Conservation (phyloP, 2,113 vertebrate genomes). For the Patagioenas fasciata region DNA sequence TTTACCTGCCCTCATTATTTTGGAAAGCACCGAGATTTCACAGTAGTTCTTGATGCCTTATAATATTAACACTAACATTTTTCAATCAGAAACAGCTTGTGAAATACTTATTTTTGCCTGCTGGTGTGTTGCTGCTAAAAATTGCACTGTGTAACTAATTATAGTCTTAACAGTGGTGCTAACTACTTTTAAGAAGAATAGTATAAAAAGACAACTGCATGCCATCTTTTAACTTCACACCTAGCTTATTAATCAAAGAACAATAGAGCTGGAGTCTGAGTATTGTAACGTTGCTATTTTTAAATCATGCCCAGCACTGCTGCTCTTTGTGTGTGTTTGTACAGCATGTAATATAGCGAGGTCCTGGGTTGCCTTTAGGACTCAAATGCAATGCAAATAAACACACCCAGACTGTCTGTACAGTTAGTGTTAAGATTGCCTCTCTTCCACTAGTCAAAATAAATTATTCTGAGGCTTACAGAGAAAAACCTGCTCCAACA, state of each 20-base stretch:
- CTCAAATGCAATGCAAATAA: neutral
- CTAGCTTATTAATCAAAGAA: neutral
- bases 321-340: neutral
- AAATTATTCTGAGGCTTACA: neutral
- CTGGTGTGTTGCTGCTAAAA: neutral
- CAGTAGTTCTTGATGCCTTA: neutral
- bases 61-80: neutral
- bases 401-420: neutral
- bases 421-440: neutral
- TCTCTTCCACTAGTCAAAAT: neutral
- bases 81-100: slow-evolving; percentile 6
- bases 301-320: neutral
- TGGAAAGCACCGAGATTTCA: neutral
- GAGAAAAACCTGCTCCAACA: neutral
- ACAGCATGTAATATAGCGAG: neutral
- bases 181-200: neutral
- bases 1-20: slow-evolving; percentile 11
- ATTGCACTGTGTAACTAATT: neutral
- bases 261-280: neutral
- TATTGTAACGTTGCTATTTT: neutral
- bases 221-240: neutral
- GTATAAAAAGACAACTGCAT: neutral
- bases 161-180: neutral
- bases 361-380: neutral
- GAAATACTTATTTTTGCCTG: slow-evolving; percentile 24